Evolutionary conservation across 2,888 invertebrate species (phyloP), one percentile per base, ranked within the genome.

Genomic region (Melinaea menophilus): DNA sequence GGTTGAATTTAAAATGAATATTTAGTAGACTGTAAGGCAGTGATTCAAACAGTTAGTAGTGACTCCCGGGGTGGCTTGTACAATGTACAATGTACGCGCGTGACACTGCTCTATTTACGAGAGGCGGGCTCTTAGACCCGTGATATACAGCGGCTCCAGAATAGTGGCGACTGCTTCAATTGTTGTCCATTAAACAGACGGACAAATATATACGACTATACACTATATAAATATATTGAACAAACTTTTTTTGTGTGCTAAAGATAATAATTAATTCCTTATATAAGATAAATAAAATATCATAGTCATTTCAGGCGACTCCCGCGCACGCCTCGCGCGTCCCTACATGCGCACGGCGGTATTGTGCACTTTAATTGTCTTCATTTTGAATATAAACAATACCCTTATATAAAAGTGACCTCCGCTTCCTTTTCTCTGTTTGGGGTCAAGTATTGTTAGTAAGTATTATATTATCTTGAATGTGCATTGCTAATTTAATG

Each of bases 21-120:
- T 54, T 37, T 35, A 9, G 61, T 55, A 22, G 22, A 46, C 54
- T 58, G 62, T 65, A 58, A 59, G 60, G 70, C 73, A 72, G 61
- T 79, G 83, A 80, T 82, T 81, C 79, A 78, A 81, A 79, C 80
- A 83, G 84, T 85, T 87, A 86, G 86, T 62, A 41, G 63, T 54
- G 63, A 65, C 69, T 65, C 88, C 86, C 85, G 85, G 88, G 88
- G 88, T 89, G 88, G 88, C 84, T 88, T 82, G 86, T 85, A 86
- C 88, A 85, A 81, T 82, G 86, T 85, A 86, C 88, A 85, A 81
- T 88, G 89, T 88, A 85, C 77, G 77, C 78, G 86, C 87, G 88
- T 88, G 89, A 88, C 89, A 89, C 82, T 83, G 85, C 82, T 86
- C 89, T 89, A 86, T 89, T 88, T 89, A 88, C 87, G 88, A 87